A percentile compares a stretch with the other conserved stretches of the same genome.
Conservation (phyloP, 2,113 vertebrate species). For the Eulacestoma nigropectus region DNA sequence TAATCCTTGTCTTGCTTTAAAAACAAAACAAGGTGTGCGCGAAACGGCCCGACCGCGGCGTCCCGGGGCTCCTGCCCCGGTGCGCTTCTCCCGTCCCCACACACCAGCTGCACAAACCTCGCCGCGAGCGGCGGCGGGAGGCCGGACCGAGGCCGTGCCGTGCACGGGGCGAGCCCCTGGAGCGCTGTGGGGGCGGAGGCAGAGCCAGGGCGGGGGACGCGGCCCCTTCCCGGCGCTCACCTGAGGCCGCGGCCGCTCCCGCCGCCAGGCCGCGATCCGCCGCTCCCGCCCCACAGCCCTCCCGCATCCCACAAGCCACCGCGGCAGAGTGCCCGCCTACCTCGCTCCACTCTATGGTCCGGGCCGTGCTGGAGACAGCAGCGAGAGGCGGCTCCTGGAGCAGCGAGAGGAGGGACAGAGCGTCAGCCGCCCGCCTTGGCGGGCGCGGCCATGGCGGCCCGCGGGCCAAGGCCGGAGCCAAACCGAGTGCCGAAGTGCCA, state of each 20-base stretch:
- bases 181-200: not conserved
- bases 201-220: not conserved
- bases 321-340: not conserved
- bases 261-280: not conserved
- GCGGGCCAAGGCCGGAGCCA: accelerated
- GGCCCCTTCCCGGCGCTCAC: not conserved
- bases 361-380: not conserved
- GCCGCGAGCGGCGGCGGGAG: not conserved
- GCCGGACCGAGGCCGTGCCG: not conserved
- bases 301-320: constrained; percentile 23
- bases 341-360: not conserved
- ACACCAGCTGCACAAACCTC: not conserved
- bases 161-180: not conserved
- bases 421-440: not conserved
- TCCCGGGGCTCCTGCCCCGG: not conserved
- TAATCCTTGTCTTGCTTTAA: accelerated
- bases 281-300: not conserved
- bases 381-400: not conserved
- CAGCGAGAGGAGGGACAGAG: not conserved
- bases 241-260: not conserved
- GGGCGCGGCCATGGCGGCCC: not conserved
- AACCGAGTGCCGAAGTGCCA: accelerated
- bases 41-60: not conserved
- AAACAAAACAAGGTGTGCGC: accelerated
- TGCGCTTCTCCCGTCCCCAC: not conserved